Conservation (phyloP, 1,140 invertebrate genomes). For the Euura saliciscinereae region DNA sequence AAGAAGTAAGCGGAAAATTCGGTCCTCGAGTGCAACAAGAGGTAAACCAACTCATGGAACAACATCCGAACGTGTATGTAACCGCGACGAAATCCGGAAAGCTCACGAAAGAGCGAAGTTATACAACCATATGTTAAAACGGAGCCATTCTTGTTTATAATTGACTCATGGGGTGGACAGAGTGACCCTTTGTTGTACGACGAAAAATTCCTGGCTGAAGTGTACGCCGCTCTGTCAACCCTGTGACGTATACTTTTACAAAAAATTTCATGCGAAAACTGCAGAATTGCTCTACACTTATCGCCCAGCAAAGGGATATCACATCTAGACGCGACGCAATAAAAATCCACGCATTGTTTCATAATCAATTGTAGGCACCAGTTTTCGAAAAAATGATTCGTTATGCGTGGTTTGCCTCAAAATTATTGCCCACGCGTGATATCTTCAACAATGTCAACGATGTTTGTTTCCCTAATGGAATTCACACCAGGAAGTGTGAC, state of each 20-base stretch:
- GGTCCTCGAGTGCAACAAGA: slow-evolving; percentile 8
- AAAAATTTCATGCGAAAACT: slow-evolving; percentile 29
- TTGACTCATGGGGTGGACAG: slow-evolving; percentile 33
- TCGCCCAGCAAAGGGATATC: slow-evolving; percentile 20
- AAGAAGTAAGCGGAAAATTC: slow-evolving; percentile 23
- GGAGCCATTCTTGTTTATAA: slow-evolving; percentile 27
- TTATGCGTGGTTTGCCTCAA: neutral
- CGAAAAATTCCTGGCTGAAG: slow-evolving; percentile 23
- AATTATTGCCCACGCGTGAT: neutral
- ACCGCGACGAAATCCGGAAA: neutral
- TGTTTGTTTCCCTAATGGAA: neutral
- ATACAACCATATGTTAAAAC: slow-evolving; percentile 20
- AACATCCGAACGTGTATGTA: neutral
- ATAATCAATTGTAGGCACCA: slow-evolving; percentile 22
- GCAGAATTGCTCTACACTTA: slow-evolving; percentile 19
- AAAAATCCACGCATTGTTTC: slow-evolving; percentile 27
- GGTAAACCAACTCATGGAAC: neutral
- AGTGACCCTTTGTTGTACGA: slow-evolving; percentile 20
- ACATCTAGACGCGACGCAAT: slow-evolving; percentile 17
- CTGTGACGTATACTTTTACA: slow-evolving; percentile 35
- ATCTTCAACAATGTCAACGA: neutral
- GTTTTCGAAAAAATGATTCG: slow-evolving; percentile 21
- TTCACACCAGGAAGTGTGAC: neutral
- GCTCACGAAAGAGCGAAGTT: neutral
- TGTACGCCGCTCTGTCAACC: slow-evolving; percentile 29